Percentiles rank a stretch among this genome's conserved stretches.
These are phyloP conservation scores for Phrixothrix hirtus DNA, from an alignment of 2,888 invertebrate species.

Conservation along the genomic window DNA sequence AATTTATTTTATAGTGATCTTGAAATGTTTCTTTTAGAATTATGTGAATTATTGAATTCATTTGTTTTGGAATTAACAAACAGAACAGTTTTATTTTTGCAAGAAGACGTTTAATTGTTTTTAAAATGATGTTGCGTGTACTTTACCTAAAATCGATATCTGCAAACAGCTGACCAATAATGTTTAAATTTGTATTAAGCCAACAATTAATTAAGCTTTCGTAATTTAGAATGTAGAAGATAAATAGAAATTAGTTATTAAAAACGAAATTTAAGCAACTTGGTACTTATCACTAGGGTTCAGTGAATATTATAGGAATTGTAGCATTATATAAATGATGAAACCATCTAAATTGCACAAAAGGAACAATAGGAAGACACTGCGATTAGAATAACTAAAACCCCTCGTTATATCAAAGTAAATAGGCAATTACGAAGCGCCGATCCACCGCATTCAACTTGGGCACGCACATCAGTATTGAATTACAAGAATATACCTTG, in stretches of 20 bases:
- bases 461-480: conserved; percentile 29
- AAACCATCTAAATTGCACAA: conserved; percentile 28
- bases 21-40: too few species aligned
- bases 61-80: too few species aligned
- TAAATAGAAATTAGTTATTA: conserved; percentile 12
- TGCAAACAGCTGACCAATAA: too few species aligned
- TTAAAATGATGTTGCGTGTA: too few species aligned
- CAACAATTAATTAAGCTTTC: too few species aligned
- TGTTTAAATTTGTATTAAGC: too few species aligned
- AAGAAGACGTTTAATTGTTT: too few species aligned
- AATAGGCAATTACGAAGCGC: conserved; percentile 29
- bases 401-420: conserved; percentile 31
- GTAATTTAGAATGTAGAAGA: conserved; percentile 11
- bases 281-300: conserved; percentile 19
- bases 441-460: conserved; percentile 24
- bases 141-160: too few species aligned
- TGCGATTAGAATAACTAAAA: conserved; percentile 30
- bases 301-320: conserved; percentile 21
- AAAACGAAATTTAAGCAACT: conserved; percentile 7
- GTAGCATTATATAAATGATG: conserved; percentile 26
- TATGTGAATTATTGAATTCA: too few species aligned
- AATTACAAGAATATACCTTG: conserved; percentile 24
- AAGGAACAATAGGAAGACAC: conserved; percentile 28
- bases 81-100: too few species aligned
- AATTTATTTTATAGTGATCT: too few species aligned